phyloP scores from a whole-genome alignment of 2,888 invertebrate species.

The Leptogaster cylindrica region DNA sequence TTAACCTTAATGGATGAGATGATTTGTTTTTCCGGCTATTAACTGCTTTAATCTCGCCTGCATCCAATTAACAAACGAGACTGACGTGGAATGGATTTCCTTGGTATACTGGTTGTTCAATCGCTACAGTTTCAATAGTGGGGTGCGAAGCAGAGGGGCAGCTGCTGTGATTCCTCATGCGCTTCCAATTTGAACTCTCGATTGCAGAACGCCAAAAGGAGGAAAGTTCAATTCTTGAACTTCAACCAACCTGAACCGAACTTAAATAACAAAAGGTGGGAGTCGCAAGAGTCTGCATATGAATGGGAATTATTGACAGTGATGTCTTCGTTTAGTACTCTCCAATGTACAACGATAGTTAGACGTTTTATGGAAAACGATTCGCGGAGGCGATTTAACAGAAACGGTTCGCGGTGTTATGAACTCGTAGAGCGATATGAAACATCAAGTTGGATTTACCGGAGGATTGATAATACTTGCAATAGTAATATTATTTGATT shows the following conservation, averaged over 20 bases:
- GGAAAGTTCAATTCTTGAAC: slow-evolving; percentile 50
- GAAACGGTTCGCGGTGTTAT: not conserved
- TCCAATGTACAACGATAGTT: not conserved
- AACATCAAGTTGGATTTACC: slow-evolving; percentile 19
- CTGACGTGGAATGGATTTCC: slow-evolving; percentile 1
- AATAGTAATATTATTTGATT: slow-evolving; percentile 35
- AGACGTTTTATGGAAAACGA: not conserved
- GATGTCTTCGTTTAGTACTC: slow-evolving; percentile 31
- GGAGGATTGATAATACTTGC: slow-evolving; percentile 27
- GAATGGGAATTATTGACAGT: not conserved
- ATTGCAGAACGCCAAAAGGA: not conserved
- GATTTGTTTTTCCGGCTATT: slow-evolving; percentile 29
- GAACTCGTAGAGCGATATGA: slow-evolving; percentile 18
- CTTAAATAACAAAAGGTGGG: slow-evolving; percentile 28
- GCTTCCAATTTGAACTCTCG: too few species aligned
- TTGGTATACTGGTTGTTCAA: slow-evolving; percentile 3
- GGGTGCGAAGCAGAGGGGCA: too few species aligned
- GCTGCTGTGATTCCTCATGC: too few species aligned
- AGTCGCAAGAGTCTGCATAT: slow-evolving; percentile 14
- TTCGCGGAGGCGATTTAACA: not conserved
- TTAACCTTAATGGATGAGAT: not conserved
- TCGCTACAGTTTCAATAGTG: slow-evolving; percentile 7
- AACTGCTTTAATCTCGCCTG: slow-evolving; percentile 18
- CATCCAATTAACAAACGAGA: slow-evolving; percentile 21
- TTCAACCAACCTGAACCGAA: slow-evolving; percentile 54